These are phyloP conservation scores for Polia nebulosa DNA, from an alignment of 2,888 invertebrate genomes.

Conservation along the genomic window DNA sequence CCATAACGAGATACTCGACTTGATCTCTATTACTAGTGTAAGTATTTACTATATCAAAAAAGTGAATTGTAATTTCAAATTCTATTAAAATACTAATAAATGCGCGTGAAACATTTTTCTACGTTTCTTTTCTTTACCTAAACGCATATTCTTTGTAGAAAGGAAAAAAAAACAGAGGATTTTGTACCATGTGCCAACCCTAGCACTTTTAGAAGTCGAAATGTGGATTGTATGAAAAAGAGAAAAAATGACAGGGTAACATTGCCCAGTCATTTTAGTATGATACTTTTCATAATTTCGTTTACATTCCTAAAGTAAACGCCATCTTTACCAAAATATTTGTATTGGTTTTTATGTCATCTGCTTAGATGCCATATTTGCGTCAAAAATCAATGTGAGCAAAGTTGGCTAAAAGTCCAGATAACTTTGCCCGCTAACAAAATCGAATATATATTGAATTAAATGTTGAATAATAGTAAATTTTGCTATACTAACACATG, in stretches of 20 bases:
- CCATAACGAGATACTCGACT: no score
- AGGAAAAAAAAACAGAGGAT: no score
- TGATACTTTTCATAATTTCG: background rate
- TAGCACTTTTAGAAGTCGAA: no score
- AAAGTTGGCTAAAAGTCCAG: conserved; percentile 18
- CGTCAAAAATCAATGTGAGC: conserved; percentile 17
- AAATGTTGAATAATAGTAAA: background rate
- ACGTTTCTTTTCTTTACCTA: background rate
- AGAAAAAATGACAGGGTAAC: conserved; percentile 1
- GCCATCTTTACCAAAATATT: conserved; percentile 8
- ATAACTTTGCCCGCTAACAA: no score
- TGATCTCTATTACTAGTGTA: no score
- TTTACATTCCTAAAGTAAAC: background rate
- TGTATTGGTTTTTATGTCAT: background rate
- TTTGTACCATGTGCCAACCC: no score
- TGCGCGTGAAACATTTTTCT: no score
- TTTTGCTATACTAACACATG: background rate
- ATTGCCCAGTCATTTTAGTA: background rate
- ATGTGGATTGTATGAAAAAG: conserved; percentile 3
- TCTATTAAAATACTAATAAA: no score
- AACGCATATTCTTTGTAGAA: no score
- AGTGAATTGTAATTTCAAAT: no score
- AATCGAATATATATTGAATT: conserved; percentile 6
- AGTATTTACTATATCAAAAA: no score
- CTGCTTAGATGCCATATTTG: background rate